A percentile compares a stretch with the other conserved stretches of the same genome.
phyloP scores from a whole-genome alignment of 2,113 vertebrate species.

The Siniperca chuatsi region DNA sequence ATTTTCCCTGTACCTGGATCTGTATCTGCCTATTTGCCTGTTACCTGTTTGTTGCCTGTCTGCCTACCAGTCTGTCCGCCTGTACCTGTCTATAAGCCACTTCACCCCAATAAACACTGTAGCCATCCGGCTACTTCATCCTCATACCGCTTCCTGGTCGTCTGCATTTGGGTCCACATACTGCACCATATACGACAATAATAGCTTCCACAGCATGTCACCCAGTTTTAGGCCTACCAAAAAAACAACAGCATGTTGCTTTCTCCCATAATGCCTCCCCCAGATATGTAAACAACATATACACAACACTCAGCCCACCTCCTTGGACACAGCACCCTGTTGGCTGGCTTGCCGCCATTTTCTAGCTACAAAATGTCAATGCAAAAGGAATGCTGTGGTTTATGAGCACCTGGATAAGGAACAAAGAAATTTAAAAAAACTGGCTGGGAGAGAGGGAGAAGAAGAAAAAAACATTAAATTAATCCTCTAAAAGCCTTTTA shows the following conservation, averaged over 20 bases:
- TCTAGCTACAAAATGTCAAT: slow-evolving; percentile 76
- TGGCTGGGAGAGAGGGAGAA: slow-evolving; percentile 53
- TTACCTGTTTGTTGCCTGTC: too few relatives aligned
- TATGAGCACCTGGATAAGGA: slow-evolving; percentile 79
- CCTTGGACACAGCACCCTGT: slow-evolving; percentile 42
- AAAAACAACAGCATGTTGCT: slow-evolving; percentile 63
- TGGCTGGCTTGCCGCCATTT: slow-evolving; percentile 70
- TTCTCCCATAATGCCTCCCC: slow-evolving; percentile 28
- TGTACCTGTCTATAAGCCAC: too few relatives aligned
- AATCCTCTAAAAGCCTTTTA: slow-evolving; percentile 91
- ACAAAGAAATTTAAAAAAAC: slow-evolving; percentile 69
- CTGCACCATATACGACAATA: too few relatives aligned
- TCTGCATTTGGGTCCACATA: too few relatives aligned
- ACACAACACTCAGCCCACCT: slow-evolving; percentile 50
- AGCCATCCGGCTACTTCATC: too few relatives aligned
- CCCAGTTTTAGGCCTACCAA: slow-evolving; percentile 26
- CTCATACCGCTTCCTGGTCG: too few relatives aligned
- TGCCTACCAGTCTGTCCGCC: too few relatives aligned
- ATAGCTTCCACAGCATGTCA: slow-evolving; percentile 48
- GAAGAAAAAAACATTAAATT: slow-evolving; percentile 81
- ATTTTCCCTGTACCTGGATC: too few relatives aligned
- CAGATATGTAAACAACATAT: slow-evolving; percentile 48
- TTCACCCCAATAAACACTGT: too few relatives aligned
- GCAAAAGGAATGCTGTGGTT: slow-evolving; percentile 72
- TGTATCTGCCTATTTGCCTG: too few relatives aligned